These are phyloP conservation scores for Synanthedon tipuliformis DNA, from an alignment of 2,888 invertebrate genomes.

Conservation along the genomic window DNA sequence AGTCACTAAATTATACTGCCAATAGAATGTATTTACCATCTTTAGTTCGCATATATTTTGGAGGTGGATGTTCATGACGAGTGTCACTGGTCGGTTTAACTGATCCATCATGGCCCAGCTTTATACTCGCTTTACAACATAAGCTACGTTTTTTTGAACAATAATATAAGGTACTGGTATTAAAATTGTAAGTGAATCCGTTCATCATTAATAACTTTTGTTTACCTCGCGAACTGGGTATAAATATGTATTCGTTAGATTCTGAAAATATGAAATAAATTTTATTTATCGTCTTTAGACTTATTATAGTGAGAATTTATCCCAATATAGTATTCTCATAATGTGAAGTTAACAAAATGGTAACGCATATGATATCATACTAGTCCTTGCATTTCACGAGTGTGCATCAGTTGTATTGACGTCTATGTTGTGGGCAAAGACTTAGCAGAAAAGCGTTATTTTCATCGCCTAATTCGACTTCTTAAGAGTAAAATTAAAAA, in stretches of 20 bases:
- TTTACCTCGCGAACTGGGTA: neutral
- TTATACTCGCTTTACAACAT: slow-evolving; percentile 3
- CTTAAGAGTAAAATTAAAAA: no score
- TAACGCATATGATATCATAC: no score
- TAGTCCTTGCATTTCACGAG: no score
- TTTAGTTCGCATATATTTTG: neutral
- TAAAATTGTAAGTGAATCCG: slow-evolving; percentile 1
- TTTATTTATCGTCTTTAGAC: no score
- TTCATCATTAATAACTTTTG: neutral
- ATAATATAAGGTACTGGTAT: neutral
- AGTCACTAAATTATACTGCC: no score
- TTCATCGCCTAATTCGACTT: no score
- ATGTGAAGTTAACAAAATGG: no score
- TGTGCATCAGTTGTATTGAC: no score
- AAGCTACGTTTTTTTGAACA: neutral
- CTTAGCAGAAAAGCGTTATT: no score
- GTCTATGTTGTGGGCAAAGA: no score
- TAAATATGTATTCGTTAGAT: neutral
- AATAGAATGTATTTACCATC: neutral
- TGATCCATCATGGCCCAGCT: slow-evolving; percentile 1
- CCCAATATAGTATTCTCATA: no score
- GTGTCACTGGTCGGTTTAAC: neutral
- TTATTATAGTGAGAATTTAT: no score
- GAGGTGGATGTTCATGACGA: neutral
- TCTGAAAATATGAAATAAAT: neutral